A percentile compares a stretch with the other conserved stretches of the same genome.
These are phyloP conservation scores for Drosophila colorata DNA, from an alignment of 2,888 invertebrate species.

Conservation along the genomic window DNA sequence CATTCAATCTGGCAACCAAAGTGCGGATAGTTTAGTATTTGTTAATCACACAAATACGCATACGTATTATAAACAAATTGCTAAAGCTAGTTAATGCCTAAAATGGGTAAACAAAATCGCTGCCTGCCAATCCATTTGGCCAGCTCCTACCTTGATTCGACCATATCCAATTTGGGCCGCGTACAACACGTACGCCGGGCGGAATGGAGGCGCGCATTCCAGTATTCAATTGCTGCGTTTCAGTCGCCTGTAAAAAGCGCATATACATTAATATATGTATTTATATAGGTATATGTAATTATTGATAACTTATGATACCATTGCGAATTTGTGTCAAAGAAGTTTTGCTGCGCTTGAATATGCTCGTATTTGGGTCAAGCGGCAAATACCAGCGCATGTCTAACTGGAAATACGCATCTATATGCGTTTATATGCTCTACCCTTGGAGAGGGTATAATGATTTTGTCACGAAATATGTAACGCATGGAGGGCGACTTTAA, in stretches of 20 bases:
- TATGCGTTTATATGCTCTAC: neutral
- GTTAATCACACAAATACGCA: constrained; percentile 1
- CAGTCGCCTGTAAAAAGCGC: constrained; percentile 38
- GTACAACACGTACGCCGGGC: constrained; percentile 91
- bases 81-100: constrained; percentile 61
- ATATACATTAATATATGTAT: constrained; percentile 1
- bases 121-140: neutral
- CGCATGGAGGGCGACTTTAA: too few species aligned
- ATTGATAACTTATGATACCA: constrained; percentile 37
- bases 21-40: constrained; percentile 42
- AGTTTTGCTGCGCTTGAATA: constrained; percentile 3
- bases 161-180: constrained; percentile 94
- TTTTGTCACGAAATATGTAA: too few species aligned
- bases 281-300: constrained; percentile 9
- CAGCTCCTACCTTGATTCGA: constrained; percentile 88
- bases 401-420: constrained; percentile 52
- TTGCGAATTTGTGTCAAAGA: constrained; percentile 45
- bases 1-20: constrained; percentile 55
- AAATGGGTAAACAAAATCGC: constrained; percentile 56
- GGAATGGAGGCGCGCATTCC: constrained; percentile 85
- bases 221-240: constrained; percentile 33
- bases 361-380: constrained; percentile 48
- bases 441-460: neutral
- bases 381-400: constrained; percentile 71
- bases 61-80: constrained; percentile 55